Percentiles rank a stretch among this genome's conserved stretches.
These are phyloP conservation scores for Pachycephala philippinensis DNA, from an alignment of 2,113 vertebrate genomes.

Conservation along the genomic window DNA sequence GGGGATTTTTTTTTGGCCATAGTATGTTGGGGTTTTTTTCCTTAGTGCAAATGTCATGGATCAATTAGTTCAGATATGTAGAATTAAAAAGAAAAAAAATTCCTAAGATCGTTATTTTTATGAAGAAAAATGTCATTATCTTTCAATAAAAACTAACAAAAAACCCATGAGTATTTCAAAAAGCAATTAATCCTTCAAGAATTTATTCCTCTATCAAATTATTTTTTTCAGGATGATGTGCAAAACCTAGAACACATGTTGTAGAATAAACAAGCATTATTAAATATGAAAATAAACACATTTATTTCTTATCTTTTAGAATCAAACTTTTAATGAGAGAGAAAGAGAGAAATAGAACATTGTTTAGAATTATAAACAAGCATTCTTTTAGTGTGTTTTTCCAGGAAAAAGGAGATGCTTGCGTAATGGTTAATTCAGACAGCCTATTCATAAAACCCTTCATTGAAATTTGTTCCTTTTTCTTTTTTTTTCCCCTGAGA, in stretches of 20 bases:
- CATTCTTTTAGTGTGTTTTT: neutral
- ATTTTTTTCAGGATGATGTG: neutral
- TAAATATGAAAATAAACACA: neutral
- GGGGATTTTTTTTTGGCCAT: neutral
- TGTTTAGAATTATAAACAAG: neutral
- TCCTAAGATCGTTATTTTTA: neutral
- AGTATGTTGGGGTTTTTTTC: neutral
- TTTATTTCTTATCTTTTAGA: neutral
- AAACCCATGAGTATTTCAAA: neutral
- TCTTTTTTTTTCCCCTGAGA: neutral
- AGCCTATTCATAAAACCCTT: conserved; percentile 1
- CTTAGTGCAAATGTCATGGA: neutral
- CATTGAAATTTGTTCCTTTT: neutral
- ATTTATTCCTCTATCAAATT: neutral
- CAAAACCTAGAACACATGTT: neutral
- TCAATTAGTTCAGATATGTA: neutral
- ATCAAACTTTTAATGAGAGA: neutral
- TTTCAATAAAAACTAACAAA: neutral
- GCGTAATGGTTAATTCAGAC: neutral
- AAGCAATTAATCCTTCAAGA: neutral
- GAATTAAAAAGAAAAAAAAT: neutral
- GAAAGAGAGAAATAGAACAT: neutral
- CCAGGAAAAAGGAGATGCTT: neutral
- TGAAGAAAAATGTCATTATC: neutral
- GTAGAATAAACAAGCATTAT: neutral